Evolutionary conservation across 2,888 invertebrate genomes (phyloP).

Genomic region (Lycocerus yunnanus): DNA sequence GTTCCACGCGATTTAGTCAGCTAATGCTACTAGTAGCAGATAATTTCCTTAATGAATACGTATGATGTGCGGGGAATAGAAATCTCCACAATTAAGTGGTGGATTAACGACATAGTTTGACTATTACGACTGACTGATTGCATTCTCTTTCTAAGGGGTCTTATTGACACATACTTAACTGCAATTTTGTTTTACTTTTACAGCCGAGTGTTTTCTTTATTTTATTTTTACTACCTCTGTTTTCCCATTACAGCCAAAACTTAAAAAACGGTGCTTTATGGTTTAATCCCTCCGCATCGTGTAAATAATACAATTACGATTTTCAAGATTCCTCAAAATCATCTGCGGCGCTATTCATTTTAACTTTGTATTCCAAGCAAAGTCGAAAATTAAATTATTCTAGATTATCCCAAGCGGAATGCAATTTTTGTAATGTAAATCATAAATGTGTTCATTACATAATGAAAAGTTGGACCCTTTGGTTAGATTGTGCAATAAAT

Average conservation of each 20-base stretch:
- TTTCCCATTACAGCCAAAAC: background rate
- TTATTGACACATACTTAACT: background rate
- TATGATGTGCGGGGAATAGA: conserved; percentile 43
- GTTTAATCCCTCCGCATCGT: background rate
- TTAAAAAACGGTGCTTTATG: background rate
- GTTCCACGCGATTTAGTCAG: conserved; percentile 42
- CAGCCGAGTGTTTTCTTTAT: background rate
- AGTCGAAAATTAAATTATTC: too few relatives aligned
- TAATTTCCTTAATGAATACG: conserved; percentile 45
- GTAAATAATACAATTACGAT: too few relatives aligned
- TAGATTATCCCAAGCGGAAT: too few relatives aligned
- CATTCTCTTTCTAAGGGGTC: conserved; percentile 21
- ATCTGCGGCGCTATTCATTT: too few relatives aligned
- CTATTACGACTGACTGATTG: conserved; percentile 39
- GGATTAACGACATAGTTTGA: conserved; percentile 40
- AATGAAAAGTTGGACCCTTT: background rate
- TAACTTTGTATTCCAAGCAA: too few relatives aligned
- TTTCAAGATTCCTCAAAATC: too few relatives aligned
- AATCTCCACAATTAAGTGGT: conserved; percentile 44
- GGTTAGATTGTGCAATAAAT: background rate
- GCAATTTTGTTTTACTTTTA: background rate
- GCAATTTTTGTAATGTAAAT: background rate
- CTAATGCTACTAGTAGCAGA: conserved; percentile 42
- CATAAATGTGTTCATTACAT: background rate
- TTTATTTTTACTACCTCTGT: background rate